phyloP scores from a whole-genome alignment of 2,888 invertebrate species.

The Lithosia quadra region DNA sequence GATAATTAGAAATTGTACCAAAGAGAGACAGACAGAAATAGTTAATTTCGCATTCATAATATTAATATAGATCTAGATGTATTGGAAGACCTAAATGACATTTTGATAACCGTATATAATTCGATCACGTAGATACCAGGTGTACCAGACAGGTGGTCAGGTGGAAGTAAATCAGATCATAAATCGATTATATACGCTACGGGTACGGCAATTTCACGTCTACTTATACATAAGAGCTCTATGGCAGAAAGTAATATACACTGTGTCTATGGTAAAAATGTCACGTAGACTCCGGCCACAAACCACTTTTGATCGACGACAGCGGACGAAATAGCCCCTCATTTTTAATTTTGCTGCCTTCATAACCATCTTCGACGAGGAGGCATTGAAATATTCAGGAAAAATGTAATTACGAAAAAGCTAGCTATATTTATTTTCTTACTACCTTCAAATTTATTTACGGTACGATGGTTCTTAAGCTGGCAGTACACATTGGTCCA shows the following conservation, averaged over 20 bases:
- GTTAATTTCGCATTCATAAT: no score
- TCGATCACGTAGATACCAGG: slow-evolving; percentile 20
- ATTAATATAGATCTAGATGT: neutral
- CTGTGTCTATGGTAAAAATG: slow-evolving; percentile 13
- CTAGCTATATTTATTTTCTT: slow-evolving; percentile 33
- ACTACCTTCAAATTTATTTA: slow-evolving; percentile 36
- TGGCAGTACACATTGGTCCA: neutral
- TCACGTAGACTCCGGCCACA: slow-evolving; percentile 22
- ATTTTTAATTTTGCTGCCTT: slow-evolving; percentile 56
- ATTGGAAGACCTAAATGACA: slow-evolving; percentile 13
- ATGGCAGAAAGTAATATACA: neutral
- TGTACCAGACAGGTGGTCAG: slow-evolving; percentile 22
- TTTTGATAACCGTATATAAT: slow-evolving; percentile 29
- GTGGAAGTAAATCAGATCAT: slow-evolving; percentile 27
- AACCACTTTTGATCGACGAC: slow-evolving; percentile 13
- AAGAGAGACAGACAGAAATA: no score
- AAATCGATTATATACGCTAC: slow-evolving; percentile 38
- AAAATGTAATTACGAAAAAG: slow-evolving; percentile 40
- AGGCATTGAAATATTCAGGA: slow-evolving; percentile 16
- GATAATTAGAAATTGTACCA: no score
- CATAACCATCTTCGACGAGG: slow-evolving; percentile 48
- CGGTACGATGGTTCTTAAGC: slow-evolving; percentile 19
- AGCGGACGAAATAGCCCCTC: slow-evolving; percentile 36
- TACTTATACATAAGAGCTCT: slow-evolving; percentile 23
- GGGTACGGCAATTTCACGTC: slow-evolving; percentile 29